Conservation (phyloP, 2,113 vertebrate species). For the Stegastes partitus region DNA sequence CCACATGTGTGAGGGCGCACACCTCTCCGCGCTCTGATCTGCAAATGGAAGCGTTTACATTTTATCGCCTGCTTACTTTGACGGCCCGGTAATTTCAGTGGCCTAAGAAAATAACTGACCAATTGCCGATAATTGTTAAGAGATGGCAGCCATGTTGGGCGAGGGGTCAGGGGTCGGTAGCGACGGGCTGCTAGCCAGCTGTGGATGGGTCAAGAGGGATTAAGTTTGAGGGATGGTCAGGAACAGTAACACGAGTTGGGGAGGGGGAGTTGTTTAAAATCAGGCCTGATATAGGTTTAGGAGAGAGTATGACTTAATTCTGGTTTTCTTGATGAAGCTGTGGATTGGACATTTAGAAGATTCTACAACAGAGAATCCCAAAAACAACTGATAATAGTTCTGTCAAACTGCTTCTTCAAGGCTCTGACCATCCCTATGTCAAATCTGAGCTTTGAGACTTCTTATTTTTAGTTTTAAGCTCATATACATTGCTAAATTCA, state of each 20-base stretch:
- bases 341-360: too few relatives aligned
- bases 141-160: conserved; percentile 79
- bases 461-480: neutral
- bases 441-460: neutral
- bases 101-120: conserved; percentile 90
- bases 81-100: conserved; percentile 86
- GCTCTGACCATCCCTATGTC: too few relatives aligned
- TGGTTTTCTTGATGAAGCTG: too few relatives aligned
- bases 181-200: conserved; percentile 86
- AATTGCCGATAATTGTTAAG: conserved; percentile 90
- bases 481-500: neutral
- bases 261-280: neutral
- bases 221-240: conserved; percentile 69
- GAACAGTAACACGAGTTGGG: neutral
- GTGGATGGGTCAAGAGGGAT: conserved; percentile 83
- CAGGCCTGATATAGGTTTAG: neutral
- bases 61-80: conserved; percentile 82
- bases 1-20: conserved; percentile 59
- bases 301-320: neutral
- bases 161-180: conserved; percentile 81
- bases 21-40: conserved; percentile 66
- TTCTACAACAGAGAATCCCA: too few relatives aligned
- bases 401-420: too few relatives aligned
- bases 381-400: too few relatives aligned
- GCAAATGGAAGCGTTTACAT: conserved; percentile 87